A percentile compares a stretch with the other conserved stretches of the same genome.
These are phyloP conservation scores for Cryptus armator DNA, from an alignment of 2,888 invertebrate species.

Conservation along the genomic window DNA sequence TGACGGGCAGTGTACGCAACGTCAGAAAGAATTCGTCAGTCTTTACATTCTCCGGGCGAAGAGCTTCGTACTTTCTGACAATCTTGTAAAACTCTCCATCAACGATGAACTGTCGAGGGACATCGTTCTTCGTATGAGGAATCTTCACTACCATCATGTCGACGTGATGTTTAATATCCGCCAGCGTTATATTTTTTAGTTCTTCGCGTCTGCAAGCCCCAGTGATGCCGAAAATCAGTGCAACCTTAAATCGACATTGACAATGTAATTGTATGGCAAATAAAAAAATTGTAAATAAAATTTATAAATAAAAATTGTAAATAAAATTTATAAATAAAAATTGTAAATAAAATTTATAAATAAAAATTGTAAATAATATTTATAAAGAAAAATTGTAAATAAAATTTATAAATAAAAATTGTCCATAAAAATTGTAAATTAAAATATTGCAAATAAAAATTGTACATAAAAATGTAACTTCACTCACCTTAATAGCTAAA, in stretches of 20 bases:
- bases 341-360: no score
- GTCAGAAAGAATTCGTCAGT: constrained; percentile 42
- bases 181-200: constrained; percentile 14
- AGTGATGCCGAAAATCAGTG: background rate
- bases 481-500: constrained; percentile 8
- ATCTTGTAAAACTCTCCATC: constrained; percentile 21
- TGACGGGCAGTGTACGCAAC: no score
- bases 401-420: no score
- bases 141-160: constrained; percentile 21
- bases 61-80: constrained; percentile 36
- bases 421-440: background rate
- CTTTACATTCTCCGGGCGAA: constrained; percentile 22
- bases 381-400: no score
- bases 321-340: no score
- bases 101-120: no score
- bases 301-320: no score
- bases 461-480: no score
- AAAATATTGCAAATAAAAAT: background rate
- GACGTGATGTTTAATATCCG: constrained; percentile 12
- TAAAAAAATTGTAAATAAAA: background rate
- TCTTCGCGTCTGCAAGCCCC: constrained; percentile 27
- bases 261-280: background rate
- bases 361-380: no score
- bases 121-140: constrained; percentile 37
- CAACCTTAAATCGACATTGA: constrained; percentile 9